Conservation (phyloP, 1,140 invertebrate genomes). For the Ostrea edulis region DNA sequence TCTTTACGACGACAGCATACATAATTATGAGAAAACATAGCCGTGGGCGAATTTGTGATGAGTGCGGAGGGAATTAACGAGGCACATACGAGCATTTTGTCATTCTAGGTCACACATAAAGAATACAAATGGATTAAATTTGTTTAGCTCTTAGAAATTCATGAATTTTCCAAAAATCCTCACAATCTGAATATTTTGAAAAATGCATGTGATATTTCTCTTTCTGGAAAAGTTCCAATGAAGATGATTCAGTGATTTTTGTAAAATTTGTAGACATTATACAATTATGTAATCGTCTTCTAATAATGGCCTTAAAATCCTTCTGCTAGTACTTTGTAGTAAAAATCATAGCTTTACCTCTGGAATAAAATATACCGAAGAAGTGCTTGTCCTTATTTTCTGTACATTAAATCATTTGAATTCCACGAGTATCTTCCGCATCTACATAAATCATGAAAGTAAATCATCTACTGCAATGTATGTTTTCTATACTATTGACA, state of each 20-base stretch:
- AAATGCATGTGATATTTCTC: background rate
- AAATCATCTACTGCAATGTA: too few species aligned
- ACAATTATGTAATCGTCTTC: too few species aligned
- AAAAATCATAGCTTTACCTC: too few species aligned
- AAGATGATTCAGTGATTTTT: background rate
- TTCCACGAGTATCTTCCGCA: too few species aligned
- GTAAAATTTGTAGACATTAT: background rate
- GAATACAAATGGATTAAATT: slow-evolving; percentile 15
- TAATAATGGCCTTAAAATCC: too few species aligned
- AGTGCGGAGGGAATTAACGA: slow-evolving; percentile 18
- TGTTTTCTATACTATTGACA: too few species aligned
- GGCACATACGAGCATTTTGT: background rate
- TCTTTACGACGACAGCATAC: background rate
- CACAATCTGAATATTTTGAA: background rate
- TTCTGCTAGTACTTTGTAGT: too few species aligned
- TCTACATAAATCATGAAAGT: too few species aligned
- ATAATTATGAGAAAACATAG: slow-evolving; percentile 22
- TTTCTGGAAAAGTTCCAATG: background rate
- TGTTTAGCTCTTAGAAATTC: background rate
- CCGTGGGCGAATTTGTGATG: background rate
- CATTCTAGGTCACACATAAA: slow-evolving; percentile 27
- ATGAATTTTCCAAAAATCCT: slow-evolving; percentile 20
- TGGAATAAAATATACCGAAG: too few species aligned
- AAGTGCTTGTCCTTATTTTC: too few species aligned
- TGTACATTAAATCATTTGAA: too few species aligned